phyloP scores from a whole-genome alignment of 1,140 invertebrate genomes.

The Varroa destructor region DNA sequence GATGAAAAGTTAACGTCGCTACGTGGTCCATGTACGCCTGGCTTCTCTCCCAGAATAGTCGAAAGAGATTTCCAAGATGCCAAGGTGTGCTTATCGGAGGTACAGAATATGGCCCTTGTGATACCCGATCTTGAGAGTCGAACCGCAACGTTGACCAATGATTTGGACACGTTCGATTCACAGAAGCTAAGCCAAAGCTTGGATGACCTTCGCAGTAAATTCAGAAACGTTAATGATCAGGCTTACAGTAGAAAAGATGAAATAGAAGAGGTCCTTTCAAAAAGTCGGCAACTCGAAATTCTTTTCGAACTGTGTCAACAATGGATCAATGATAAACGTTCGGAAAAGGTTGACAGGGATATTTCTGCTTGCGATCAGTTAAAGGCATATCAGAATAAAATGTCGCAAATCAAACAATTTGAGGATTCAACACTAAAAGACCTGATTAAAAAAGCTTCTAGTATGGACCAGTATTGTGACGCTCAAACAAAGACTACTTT shows the following conservation, averaged over 20 bases:
- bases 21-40: constrained; percentile 50
- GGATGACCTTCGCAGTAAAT: constrained; percentile 16
- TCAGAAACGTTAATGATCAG: constrained; percentile 23
- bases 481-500: neutral
- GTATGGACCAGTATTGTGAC: constrained; percentile 11
- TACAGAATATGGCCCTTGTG: constrained; percentile 19
- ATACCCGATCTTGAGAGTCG: constrained; percentile 15
- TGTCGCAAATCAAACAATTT: constrained; percentile 12
- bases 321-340: constrained; percentile 17
- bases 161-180: constrained; percentile 24
- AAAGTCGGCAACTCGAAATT: neutral
- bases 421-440: constrained; percentile 23
- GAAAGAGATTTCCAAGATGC: constrained; percentile 36
- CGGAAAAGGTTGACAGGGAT: constrained; percentile 23
- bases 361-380: neutral
- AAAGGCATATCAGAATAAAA: constrained; percentile 1
- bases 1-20: constrained; percentile 51
- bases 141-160: constrained; percentile 4
- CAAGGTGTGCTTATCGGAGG: constrained; percentile 34
- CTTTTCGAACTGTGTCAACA: constrained; percentile 9
- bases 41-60: constrained; percentile 45
- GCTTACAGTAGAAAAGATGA: constrained; percentile 27
- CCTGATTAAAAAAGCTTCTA: neutral
- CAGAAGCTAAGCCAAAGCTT: constrained; percentile 18
- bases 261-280: constrained; percentile 9